Percentiles rank a stretch among this genome's conserved stretches.
These are phyloP conservation scores for Norana najaformis DNA, from an alignment of 2,888 invertebrate species.

Conservation along the genomic window DNA sequence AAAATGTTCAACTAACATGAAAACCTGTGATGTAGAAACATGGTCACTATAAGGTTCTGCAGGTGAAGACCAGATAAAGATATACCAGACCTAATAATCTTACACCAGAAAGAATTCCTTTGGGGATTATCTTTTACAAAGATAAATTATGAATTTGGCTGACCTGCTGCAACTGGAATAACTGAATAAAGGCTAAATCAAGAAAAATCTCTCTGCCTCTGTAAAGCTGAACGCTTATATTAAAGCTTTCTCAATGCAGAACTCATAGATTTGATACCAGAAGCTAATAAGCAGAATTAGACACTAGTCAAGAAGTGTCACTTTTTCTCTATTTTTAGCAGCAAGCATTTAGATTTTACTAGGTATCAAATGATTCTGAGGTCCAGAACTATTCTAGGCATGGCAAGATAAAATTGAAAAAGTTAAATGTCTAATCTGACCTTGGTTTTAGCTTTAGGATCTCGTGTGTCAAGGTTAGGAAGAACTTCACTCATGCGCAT, in stretches of 20 bases:
- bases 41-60: too few species aligned
- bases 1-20: too few species aligned
- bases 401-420: neutral
- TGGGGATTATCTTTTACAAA: neutral
- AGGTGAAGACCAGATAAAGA: neutral
- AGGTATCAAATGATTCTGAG: too few species aligned
- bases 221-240: neutral
- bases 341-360: too few species aligned
- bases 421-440: constrained; percentile 45
- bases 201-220: neutral
- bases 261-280: neutral
- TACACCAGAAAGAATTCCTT: neutral
- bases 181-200: neutral
- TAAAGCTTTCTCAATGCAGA: neutral
- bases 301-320: neutral
- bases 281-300: neutral
- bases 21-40: too few species aligned
- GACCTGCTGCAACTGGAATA: neutral
- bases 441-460: constrained; percentile 56
- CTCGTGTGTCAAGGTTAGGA: constrained; percentile 62
- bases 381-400: neutral
- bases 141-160: neutral
- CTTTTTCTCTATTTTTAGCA: too few species aligned
- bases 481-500: constrained; percentile 58
- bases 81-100: neutral